Base-by-base conservation (phyloP, 2,888 invertebrate species). In the Dicyrtomina minuta region DNA sequence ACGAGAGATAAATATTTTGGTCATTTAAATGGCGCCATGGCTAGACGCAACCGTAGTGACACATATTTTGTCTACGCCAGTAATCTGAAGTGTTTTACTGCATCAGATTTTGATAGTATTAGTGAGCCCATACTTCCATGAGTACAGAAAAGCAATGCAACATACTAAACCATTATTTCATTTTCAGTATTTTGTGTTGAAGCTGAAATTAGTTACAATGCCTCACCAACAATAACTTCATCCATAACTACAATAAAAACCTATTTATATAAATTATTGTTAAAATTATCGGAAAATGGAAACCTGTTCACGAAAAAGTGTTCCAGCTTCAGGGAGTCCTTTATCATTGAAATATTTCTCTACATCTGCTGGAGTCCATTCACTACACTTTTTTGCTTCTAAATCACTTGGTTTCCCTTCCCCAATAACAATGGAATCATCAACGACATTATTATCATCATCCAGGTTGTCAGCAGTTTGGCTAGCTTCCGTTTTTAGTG, bases 321-420 rank as follows among this genome's bases (percentile, higher is more conserved):
- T 86, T 0, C 95, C 93, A 80, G 92, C 90, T 67, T 89, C 87
- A 0, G 90, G 89, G 77, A 84, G 84, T 75, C 93, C 93, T 80
- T 89, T 87, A 75, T 88, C 87, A 1, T 84, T 83, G 79, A 96
- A 90, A 82, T 90, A 95, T 62, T 87, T 86, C 80, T 88, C 90
- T 1, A 96, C 93, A 81, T 95, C 90, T 72, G 90, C 88, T 22
- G 89, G 87, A 0, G 88, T 87, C 96, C 96, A 96, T 79, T 88
- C 60, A 26, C 41, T 55, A 44, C 61, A 61, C 22, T 53, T 86
- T 0, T 88, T 85, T 20, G 91, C 90, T 81, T 93, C 91, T 39
- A 65, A 65, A 33, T 65, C 56, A 56, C 56, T 56, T 1, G 92
- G 92, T 78, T 91, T 88, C 71, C 89, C 83, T 26, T 83, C 82